Percentiles rank a stretch among this genome's conserved stretches.
These are phyloP conservation scores for Gyrodactylus salaris DNA, from an alignment of 1,140 invertebrate species.

Conservation along the genomic window DNA sequence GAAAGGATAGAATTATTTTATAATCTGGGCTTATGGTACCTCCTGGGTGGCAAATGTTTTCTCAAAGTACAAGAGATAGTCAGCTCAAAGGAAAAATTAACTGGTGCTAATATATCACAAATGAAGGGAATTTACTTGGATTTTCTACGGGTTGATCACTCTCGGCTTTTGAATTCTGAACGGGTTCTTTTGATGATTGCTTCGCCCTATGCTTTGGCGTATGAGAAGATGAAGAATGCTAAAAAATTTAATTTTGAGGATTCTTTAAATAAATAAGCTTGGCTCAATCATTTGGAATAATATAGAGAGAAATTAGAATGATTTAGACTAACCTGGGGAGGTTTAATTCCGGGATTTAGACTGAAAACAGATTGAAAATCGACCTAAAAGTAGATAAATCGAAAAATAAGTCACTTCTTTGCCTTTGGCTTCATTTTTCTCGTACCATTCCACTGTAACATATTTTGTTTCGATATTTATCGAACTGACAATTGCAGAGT, in stretches of 20 bases:
- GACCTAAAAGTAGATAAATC: slow-evolving; percentile 3
- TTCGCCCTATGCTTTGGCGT: neutral
- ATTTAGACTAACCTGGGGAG: no score
- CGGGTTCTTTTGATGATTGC: neutral
- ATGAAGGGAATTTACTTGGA: no score
- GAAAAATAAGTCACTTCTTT: slow-evolving; percentile 1
- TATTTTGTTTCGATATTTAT: neutral
- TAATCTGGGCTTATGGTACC: no score
- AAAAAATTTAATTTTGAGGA: neutral
- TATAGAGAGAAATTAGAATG: no score
- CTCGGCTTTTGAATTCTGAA: neutral
- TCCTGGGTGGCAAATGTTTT: no score
- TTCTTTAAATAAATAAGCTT: no score
- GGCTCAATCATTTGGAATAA: no score
- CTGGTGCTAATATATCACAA: no score
- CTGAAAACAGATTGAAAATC: neutral
- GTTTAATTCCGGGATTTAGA: neutral
- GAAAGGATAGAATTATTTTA: no score
- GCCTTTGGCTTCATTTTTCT: slow-evolving; percentile 2
- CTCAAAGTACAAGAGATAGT: no score
- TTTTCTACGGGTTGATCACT: neutral
- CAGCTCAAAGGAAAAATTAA: no score
- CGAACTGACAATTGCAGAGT: neutral
- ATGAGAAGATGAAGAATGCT: neutral
- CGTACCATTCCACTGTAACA: slow-evolving; percentile 5